A percentile compares a stretch with the other conserved stretches of the same genome.
These are phyloP conservation scores for Cardinalis cardinalis DNA, from an alignment of 2,113 vertebrate species.

Conservation along the genomic window DNA sequence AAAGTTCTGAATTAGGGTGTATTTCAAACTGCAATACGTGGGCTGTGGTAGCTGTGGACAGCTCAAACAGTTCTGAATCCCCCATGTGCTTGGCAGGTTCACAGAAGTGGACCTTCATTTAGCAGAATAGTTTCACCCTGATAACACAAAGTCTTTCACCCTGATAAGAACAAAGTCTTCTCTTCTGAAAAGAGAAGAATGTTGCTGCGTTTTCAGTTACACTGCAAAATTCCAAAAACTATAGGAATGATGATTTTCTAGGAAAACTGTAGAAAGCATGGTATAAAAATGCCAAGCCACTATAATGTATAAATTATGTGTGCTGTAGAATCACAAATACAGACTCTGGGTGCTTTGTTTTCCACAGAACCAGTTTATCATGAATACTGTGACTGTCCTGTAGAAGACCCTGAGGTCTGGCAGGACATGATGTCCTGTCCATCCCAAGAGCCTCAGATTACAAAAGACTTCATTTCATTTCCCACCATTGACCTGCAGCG, in stretches of 20 bases:
- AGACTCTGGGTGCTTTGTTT: not conserved
- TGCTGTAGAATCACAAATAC: not conserved
- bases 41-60: not conserved
- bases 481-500: conserved; percentile 81
- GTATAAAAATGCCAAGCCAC: not conserved
- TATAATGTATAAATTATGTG: not conserved
- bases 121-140: not conserved
- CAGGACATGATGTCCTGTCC: conserved; percentile 79
- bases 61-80: not conserved
- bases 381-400: conserved; percentile 88
- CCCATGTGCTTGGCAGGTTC: not conserved
- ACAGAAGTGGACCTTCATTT: not conserved
- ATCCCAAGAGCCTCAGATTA: conserved; percentile 78
- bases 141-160: not conserved
- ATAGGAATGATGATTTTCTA: not conserved
- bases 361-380: conserved; percentile 85
- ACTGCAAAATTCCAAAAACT: not conserved
- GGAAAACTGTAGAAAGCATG: not conserved
- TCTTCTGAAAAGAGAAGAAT: not conserved
- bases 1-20: not conserved
- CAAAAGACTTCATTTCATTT: conserved; percentile 82
- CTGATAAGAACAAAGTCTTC: not conserved
- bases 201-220: not conserved
- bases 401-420: conserved; percentile 76
- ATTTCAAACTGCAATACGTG: not conserved